Conservation (phyloP, 2,888 invertebrate species). For the Archaeoteleia sp. region DNA sequence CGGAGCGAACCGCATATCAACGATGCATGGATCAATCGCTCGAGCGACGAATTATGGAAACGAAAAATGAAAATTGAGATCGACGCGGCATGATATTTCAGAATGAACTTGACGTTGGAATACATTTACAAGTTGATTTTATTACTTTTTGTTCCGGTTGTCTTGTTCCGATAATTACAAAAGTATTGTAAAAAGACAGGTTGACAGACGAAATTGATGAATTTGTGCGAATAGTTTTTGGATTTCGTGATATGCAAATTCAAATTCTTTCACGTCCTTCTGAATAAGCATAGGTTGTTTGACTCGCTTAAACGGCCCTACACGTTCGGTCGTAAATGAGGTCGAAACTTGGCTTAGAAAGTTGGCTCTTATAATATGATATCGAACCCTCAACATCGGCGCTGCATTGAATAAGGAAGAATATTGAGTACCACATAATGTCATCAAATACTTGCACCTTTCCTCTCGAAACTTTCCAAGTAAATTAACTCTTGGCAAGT, state of each 20-base stretch:
- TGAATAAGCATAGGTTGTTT: slow-evolving; percentile 35
- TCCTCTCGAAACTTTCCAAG: slow-evolving; percentile 14
- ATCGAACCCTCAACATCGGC: slow-evolving; percentile 31
- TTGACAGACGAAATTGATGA: too few species aligned
- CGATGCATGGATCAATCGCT: slow-evolving; percentile 42
- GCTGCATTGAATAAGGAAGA: slow-evolving; percentile 35
- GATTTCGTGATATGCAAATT: slow-evolving; percentile 22
- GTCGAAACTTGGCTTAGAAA: slow-evolving; percentile 47
- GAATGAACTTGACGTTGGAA: slow-evolving; percentile 20
- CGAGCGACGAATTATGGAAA: slow-evolving; percentile 40
- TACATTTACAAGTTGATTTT: too few species aligned
- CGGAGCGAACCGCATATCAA: slow-evolving; percentile 50
- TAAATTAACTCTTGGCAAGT: slow-evolving; percentile 23
- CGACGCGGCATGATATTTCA: slow-evolving; percentile 34
- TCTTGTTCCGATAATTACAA: too few species aligned
- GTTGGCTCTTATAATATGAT: slow-evolving; percentile 47
- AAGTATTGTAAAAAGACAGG: too few species aligned
- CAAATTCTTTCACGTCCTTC: slow-evolving; percentile 41
- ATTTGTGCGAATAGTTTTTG: slow-evolving; percentile 17
- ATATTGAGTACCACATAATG: slow-evolving; percentile 31
- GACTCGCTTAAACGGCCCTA: slow-evolving; percentile 32
- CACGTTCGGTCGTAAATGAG: slow-evolving; percentile 44
- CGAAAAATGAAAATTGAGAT: slow-evolving; percentile 49
- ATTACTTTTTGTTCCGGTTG: too few species aligned
- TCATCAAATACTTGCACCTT: slow-evolving; percentile 25